Evolutionary conservation across 2,797 vertebrate genomes (phyloP).

Genomic region (Hippopotamyrus pictus): DNA sequence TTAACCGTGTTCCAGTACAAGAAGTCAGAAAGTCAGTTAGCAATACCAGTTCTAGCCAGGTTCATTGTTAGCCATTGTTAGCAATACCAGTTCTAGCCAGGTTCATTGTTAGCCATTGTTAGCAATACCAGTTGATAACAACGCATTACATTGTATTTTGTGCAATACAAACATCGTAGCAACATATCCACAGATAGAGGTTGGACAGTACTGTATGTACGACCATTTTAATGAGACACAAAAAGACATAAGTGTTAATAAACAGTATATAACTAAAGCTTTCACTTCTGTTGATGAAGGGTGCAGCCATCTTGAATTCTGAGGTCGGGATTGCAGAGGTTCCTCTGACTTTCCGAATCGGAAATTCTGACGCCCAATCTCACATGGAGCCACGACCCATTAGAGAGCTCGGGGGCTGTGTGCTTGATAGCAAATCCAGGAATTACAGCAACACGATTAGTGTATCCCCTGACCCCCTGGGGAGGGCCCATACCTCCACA

Average conservation of each 20-base stretch:
- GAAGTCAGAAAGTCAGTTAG: not conserved
- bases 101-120: not conserved
- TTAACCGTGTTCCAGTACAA: not conserved
- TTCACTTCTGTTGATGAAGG: not conserved
- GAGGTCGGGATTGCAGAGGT: not conserved
- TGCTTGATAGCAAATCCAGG: not conserved
- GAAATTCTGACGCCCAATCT: not conserved
- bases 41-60: not conserved
- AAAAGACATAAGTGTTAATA: not conserved
- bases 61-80: not conserved
- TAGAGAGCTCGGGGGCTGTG: not conserved
- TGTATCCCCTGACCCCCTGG: not conserved
- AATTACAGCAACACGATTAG: not conserved
- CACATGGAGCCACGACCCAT: not conserved
- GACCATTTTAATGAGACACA: not conserved
- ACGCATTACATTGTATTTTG: not conserved
- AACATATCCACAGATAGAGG: not conserved
- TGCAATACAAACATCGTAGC: not conserved
- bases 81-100: not conserved
- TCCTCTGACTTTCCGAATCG: not conserved
- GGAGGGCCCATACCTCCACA: not conserved
- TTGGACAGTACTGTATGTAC: not conserved
- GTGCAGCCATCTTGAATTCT: not conserved
- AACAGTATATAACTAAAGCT: not conserved
- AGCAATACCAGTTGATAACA: not conserved